phyloP scores from a whole-genome alignment of 2,797 vertebrate species.

The Enteromius thamalakanensis region DNA sequence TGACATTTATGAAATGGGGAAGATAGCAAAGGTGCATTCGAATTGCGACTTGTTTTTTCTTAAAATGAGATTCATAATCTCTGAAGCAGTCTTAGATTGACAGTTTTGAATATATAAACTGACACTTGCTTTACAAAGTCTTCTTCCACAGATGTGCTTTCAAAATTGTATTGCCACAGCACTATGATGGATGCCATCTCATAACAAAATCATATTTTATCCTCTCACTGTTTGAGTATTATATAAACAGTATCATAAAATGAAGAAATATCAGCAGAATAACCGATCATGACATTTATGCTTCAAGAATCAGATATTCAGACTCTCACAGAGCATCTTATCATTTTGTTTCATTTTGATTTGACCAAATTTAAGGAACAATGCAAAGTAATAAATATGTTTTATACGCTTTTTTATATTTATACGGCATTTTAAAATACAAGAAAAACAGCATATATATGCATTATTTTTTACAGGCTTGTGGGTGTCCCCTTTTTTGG shows the following conservation, averaged over 20 bases:
- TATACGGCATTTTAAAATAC: constrained; percentile 16
- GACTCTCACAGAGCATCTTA: background rate
- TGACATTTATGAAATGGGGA: constrained; percentile 94
- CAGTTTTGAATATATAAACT: background rate
- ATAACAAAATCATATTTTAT: background rate
- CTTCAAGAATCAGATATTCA: constrained; percentile 5
- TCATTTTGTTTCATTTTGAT: background rate
- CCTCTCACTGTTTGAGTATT: background rate
- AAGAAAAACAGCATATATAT: background rate
- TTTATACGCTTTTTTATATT: no score
- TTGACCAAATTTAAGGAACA: background rate
- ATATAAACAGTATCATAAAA: background rate
- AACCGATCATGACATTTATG: background rate
- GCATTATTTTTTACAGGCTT: constrained; percentile 76
- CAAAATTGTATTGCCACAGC: constrained; percentile 12
- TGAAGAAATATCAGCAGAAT: constrained; percentile 15
- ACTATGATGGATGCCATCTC: background rate
- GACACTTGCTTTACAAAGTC: constrained; percentile 12
- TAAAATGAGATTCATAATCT: constrained; percentile 3
- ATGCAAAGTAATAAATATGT: background rate
- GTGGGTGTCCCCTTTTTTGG: constrained; percentile 96
- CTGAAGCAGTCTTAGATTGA: background rate
- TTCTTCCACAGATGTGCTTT: background rate
- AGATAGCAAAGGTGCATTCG: constrained; percentile 90
- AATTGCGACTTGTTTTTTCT: constrained; percentile 22